Base-by-base conservation (phyloP, 1,140 invertebrate species). In the Lucilia sericata region DNA sequence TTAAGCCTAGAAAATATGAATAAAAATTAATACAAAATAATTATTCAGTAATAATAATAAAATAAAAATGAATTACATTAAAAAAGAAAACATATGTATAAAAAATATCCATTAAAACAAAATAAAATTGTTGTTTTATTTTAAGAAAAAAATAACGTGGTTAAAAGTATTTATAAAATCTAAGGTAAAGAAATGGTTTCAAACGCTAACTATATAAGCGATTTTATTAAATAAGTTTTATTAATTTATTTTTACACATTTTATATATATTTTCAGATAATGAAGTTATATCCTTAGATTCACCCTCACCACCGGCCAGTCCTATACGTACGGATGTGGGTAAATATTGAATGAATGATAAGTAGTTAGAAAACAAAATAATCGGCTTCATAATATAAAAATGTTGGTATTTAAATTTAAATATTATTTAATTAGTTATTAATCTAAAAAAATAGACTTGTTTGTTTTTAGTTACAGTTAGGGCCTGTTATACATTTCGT, bases 251-350 rank as follows among this genome's bases (percentile, higher is more conserved):
- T 30, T 8, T 82, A 21, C n/a, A 60, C 0, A 21, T 82, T 10
- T 5, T 13, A 47, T 49, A 34, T 83, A 13, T 74, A 83, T 74
- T 74, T 83, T 51, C 74, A 84, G 83, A 84, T 47, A 78, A 49
- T 30, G 42, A 75, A 19, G 91, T 93, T 30, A 93, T 93, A 86
- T 93, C 92, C 36, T 90, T 93, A 86, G 93, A 94, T 88, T 93
- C 92, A 86, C 93, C 93, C 7, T 93, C 93, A 5, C 93, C 93
- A 34, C 93, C 93, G 34, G 47, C 34, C 1, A 84, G 83, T 84
- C 83, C 83, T 7, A 8, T 42, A 17, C 51, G 21, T 12, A 25
- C 65, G n/a, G n/a, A n/a, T 21, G 47, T 80, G 47, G 76, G 76
- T 80, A 80, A 80, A 49, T 80, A 80, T 80, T 80, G 47, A 80